These are phyloP conservation scores for Torymus aiolomorphi DNA, from an alignment of 2,888 invertebrate genomes.

Conservation along the genomic window DNA sequence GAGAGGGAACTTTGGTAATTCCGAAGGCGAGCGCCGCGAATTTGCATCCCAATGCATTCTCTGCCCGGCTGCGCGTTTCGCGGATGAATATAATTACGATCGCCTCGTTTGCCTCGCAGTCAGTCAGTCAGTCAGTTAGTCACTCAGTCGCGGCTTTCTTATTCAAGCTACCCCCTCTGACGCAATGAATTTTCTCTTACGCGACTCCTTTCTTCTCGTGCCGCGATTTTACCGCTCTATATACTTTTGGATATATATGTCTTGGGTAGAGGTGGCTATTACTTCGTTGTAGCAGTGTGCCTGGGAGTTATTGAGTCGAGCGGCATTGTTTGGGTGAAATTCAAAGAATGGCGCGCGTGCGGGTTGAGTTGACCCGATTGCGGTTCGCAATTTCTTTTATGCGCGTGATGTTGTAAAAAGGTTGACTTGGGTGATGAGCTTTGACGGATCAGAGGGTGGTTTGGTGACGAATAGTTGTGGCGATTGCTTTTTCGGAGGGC, in stretches of 20 bases:
- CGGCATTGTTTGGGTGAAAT: too few relatives aligned
- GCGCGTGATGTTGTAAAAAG: too few relatives aligned
- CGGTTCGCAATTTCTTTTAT: too few relatives aligned
- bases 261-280: neutral
- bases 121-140: too few relatives aligned
- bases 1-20: conserved; percentile 31
- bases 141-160: conserved; percentile 26
- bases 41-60: conserved; percentile 46
- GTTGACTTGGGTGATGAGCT: too few relatives aligned
- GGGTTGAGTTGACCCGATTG: too few relatives aligned
- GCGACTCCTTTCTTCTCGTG: too few relatives aligned
- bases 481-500: too few relatives aligned
- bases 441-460: too few relatives aligned
- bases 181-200: conserved; percentile 31
- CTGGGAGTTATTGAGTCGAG: too few relatives aligned
- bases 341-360: too few relatives aligned
- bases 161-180: conserved; percentile 22
- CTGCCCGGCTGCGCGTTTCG: neutral
- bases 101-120: conserved; percentile 38
- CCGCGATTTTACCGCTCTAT: conserved; percentile 27
- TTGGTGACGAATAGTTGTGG: too few relatives aligned
- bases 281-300: neutral
- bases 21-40: neutral
- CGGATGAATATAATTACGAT: conserved; percentile 51
- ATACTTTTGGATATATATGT: neutral